Percentiles rank a stretch among this genome's conserved stretches.
Evolutionary conservation across 2,888 invertebrate species (phyloP).

Genomic region (Drosophila cognata): DNA sequence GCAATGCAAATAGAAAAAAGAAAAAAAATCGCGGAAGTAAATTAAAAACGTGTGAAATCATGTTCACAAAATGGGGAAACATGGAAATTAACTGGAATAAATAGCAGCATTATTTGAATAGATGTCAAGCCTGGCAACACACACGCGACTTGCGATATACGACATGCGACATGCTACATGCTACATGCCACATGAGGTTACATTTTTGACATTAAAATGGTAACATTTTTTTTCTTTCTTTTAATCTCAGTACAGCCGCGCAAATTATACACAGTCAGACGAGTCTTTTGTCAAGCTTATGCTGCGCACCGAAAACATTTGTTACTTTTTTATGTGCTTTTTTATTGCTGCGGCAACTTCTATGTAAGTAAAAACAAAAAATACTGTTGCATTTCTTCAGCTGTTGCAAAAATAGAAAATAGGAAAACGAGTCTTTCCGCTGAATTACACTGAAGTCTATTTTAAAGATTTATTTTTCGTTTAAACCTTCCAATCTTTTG

Average conservation of each 20-base stretch:
- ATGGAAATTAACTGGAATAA: slow-evolving; percentile 6
- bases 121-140: slow-evolving; percentile 41
- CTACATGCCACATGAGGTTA: slow-evolving; percentile 6
- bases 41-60: slow-evolving; percentile 44
- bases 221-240: slow-evolving; percentile 26
- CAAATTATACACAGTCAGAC: slow-evolving; percentile 23
- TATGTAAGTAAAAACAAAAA: not conserved
- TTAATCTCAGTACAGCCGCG: slow-evolving; percentile 11
- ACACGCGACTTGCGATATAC: slow-evolving; percentile 28
- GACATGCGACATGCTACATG: slow-evolving; percentile 12
- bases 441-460: not conserved
- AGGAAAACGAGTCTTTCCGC: not conserved
- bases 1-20: slow-evolving; percentile 7
- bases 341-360: slow-evolving; percentile 15
- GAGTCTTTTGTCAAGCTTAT: slow-evolving; percentile 22
- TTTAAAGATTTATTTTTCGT: not conserved
- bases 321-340: slow-evolving; percentile 24
- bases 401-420: not conserved
- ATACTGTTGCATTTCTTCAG: slow-evolving; percentile 27
- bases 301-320: slow-evolving; percentile 27
- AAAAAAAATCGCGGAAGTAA: slow-evolving; percentile 4
- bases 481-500: not conserved
- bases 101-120: slow-evolving; percentile 6
- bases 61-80: slow-evolving; percentile 11
- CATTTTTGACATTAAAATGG: slow-evolving; percentile 53